Evolutionary conservation across 2,888 invertebrate species (phyloP).

Genomic region (Neoaliturus tenellus): DNA sequence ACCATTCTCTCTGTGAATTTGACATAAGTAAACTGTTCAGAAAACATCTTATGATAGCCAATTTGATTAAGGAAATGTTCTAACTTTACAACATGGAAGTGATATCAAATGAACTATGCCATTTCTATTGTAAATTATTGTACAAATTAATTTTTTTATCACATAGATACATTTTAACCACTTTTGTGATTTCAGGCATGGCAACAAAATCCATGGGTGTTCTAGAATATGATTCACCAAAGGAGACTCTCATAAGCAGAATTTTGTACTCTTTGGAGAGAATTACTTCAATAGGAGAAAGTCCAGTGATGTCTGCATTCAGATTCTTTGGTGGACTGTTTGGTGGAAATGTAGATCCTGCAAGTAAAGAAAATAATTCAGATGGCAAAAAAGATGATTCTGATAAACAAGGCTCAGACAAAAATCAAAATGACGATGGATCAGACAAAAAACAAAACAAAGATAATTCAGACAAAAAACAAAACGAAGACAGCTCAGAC

Average conservation of each 20-base stretch:
- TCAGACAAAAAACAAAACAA: background rate
- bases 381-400: background rate
- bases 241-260: background rate
- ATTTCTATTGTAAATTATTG: too few relatives aligned
- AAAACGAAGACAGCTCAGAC: background rate
- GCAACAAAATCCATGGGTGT: slow-evolving; percentile 8
- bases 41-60: too few relatives aligned
- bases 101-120: too few relatives aligned
- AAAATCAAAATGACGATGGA: background rate
- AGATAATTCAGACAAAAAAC: background rate
- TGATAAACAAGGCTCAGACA: background rate
- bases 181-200: slow-evolving; percentile 36
- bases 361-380: background rate
- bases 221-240: slow-evolving; percentile 9
- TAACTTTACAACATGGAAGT: too few relatives aligned
- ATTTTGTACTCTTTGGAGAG: background rate
- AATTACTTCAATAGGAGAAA: background rate
- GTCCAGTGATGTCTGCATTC: slow-evolving; percentile 9
- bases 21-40: too few relatives aligned
- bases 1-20: too few relatives aligned
- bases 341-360: background rate
- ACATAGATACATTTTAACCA: too few relatives aligned
- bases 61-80: too few relatives aligned
- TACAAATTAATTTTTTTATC: too few relatives aligned
- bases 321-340: slow-evolving; percentile 1